phyloP scores from a whole-genome alignment of 2,888 invertebrate species.

The Pilophorus perplexus region DNA sequence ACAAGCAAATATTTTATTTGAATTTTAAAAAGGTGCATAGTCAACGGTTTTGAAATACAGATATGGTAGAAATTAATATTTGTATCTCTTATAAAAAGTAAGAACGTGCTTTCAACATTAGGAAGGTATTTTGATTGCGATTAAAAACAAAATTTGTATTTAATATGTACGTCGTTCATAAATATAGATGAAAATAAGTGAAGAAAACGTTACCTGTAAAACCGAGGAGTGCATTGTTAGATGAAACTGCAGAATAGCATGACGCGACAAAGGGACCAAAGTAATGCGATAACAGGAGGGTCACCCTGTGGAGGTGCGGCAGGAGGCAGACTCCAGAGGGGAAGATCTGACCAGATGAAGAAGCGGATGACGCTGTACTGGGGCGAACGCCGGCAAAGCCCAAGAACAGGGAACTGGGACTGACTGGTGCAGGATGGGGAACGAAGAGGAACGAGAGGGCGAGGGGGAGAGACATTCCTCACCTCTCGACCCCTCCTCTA shows the following conservation, averaged over 20 bases:
- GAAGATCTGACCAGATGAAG: background rate
- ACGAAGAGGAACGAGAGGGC: constrained; percentile 11
- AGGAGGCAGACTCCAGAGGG: background rate
- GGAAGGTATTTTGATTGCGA: too few species aligned
- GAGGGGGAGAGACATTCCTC: constrained; percentile 19
- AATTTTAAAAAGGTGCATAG: too few species aligned
- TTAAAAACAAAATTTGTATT: too few species aligned
- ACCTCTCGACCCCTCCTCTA: background rate
- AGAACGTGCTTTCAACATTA: too few species aligned
- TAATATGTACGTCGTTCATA: too few species aligned
- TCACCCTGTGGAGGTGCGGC: background rate
- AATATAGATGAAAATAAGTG: too few species aligned
- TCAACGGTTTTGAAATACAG: too few species aligned
- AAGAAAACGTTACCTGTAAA: constrained; percentile 12
- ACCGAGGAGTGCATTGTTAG: constrained; percentile 14
- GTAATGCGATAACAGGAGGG: background rate
- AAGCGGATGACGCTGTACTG: background rate
- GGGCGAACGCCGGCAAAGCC: background rate
- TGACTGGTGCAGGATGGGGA: background rate
- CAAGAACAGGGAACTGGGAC: background rate
- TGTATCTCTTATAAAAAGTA: too few species aligned
- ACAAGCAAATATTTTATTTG: too few species aligned
- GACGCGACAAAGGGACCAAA: constrained; percentile 1
- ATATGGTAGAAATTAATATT: too few species aligned
- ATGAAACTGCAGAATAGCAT: background rate